Evolutionary conservation across 2,888 invertebrate genomes (phyloP), one percentile per base, ranked within the genome.

Genomic region (Leptinotarsa juncta): DNA sequence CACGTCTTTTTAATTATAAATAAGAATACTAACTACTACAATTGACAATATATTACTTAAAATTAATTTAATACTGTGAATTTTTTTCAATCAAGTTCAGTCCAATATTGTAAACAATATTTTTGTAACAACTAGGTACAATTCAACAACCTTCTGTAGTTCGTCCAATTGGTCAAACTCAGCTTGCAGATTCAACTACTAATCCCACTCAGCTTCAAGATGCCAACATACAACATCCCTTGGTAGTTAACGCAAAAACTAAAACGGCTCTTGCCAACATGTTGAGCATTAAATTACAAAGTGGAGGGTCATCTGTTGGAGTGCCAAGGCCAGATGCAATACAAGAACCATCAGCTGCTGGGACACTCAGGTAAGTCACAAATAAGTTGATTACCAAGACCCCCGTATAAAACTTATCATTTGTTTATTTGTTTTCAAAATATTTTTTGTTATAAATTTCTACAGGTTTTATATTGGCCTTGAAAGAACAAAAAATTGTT

Each of bases 231-330:
- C 78, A 75, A 51, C 79, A 77, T 55, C 71, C 78, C 0, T 42
- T 80, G 23, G 80, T 80, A 4, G 96, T 96, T 70, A 95, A 95
- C 84, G 93, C 95, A 0, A 96, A 96, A 89, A 96, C 97, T 3
- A 98, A 98, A 90, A 97, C 97, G 0, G 98, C 98, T 0, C 89
- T 98, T 73, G 97, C 97, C 18, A 97, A 97, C 87, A 96, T 98
- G 95, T 90, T 98, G 76, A 97, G 94, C 83, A 97, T 93, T 83
- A 91, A 97, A 67, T 87, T 95, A 73, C 92, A 94, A 84, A 88
- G 87, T 77, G 90, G 89, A 73, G 90, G 91, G 10, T 85, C 89
- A 2, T 83, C 88, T 3, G 89, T 78, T 87, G 90, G 69, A 15
- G 92, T 85, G 91, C 91, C 15, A 91, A 81, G 81, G 51, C 83